Evolutionary conservation across 2,888 invertebrate species (phyloP).

Genomic region (Sisyra nigra): DNA sequence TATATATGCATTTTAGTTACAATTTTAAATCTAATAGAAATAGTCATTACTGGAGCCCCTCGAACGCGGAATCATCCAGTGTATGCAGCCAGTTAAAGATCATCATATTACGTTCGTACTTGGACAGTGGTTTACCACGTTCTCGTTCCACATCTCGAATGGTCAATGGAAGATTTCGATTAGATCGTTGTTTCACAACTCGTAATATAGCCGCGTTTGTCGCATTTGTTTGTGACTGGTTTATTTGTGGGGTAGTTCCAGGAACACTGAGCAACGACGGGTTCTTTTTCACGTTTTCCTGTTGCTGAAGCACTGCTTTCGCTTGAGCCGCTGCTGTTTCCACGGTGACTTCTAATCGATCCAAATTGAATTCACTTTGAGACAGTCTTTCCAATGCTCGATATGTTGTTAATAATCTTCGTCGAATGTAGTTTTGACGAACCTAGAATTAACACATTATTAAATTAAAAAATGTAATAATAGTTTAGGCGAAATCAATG

Average conservation of each 20-base stretch:
- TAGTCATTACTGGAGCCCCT: constrained; percentile 24
- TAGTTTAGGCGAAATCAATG: neutral
- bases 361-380: constrained; percentile 72
- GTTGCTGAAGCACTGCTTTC: constrained; percentile 14
- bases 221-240: neutral
- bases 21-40: neutral
- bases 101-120: constrained; percentile 88
- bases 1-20: no score
- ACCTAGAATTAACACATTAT: constrained; percentile 30
- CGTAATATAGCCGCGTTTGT: constrained; percentile 18
- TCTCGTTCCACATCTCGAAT: constrained; percentile 67
- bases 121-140: constrained; percentile 68
- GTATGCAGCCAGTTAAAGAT: constrained; percentile 90
- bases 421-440: constrained; percentile 65
- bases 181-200: constrained; percentile 28
- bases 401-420: constrained; percentile 63
- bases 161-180: constrained; percentile 43
- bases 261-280: constrained; percentile 27
- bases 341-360: constrained; percentile 47
- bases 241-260: constrained; percentile 13
- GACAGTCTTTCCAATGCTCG: constrained; percentile 64
- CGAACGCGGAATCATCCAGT: constrained; percentile 53
- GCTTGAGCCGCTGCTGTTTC: constrained; percentile 29
- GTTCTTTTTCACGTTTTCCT: constrained; percentile 17
- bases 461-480: constrained; percentile 5